phyloP scores from a whole-genome alignment of 2,797 vertebrate species.

The Antrozous pallidus region DNA sequence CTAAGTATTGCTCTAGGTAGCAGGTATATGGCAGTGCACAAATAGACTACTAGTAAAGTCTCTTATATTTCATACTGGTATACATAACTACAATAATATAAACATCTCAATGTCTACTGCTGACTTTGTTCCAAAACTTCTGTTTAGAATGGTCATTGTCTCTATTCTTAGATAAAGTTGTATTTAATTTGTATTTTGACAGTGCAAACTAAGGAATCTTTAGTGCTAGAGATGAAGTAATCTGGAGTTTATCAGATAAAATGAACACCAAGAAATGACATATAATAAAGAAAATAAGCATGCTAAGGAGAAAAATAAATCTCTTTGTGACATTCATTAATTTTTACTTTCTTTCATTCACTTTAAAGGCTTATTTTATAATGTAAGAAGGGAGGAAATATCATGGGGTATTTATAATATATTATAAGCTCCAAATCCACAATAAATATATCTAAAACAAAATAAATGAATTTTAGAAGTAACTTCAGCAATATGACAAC shows the following conservation, averaged over 20 bases:
- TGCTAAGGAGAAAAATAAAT: slow-evolving; percentile 37
- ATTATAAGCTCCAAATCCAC: slow-evolving; percentile 28
- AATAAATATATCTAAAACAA: slow-evolving; percentile 12
- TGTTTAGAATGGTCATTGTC: slow-evolving; percentile 26
- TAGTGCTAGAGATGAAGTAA: slow-evolving; percentile 39
- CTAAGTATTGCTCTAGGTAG: background rate
- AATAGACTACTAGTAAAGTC: background rate
- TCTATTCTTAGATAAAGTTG: slow-evolving; percentile 44
- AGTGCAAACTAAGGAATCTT: slow-evolving; percentile 38
- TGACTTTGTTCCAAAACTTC: slow-evolving; percentile 27
- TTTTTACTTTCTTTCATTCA: slow-evolving; percentile 25
- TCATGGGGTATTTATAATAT: slow-evolving; percentile 29
- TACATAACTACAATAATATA: slow-evolving; percentile 29
- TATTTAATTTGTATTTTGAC: slow-evolving; percentile 54
- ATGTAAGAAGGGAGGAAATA: slow-evolving; percentile 25
- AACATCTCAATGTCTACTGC: slow-evolving; percentile 33
- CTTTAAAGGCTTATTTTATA: slow-evolving; percentile 52
- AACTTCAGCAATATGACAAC: slow-evolving; percentile 21
- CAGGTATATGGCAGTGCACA: background rate
- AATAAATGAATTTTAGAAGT: slow-evolving; percentile 21
- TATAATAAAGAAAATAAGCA: slow-evolving; percentile 31
- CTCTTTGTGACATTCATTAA: slow-evolving; percentile 35
- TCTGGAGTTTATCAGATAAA: slow-evolving; percentile 44
- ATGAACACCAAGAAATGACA: slow-evolving; percentile 49
- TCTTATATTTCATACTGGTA: background rate